These are phyloP conservation scores for Garrulus glandarius DNA, from an alignment of 2,797 vertebrate species.

Conservation along the genomic window DNA sequence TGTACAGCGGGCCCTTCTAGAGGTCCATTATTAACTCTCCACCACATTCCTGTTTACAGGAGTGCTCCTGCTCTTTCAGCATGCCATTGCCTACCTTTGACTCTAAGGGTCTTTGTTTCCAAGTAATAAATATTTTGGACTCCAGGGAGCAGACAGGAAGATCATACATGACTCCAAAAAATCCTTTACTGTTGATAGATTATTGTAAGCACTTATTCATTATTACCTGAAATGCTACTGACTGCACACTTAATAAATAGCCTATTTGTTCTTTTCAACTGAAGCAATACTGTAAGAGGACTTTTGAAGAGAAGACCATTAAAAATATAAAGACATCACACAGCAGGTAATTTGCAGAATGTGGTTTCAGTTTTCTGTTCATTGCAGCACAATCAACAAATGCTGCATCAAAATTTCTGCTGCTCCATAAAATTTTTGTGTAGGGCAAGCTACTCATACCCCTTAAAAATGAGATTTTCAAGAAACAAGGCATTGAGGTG, in stretches of 20 bases:
- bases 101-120: constrained; percentile 75
- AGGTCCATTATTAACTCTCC: constrained; percentile 6
- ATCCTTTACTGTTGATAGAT: constrained; percentile 58
- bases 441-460: background rate
- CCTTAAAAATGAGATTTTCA: background rate
- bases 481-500: background rate
- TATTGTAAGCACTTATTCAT: constrained; percentile 64
- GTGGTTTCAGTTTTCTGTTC: constrained; percentile 38
- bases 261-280: constrained; percentile 57
- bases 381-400: constrained; percentile 40
- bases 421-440: background rate
- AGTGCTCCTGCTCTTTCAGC: constrained; percentile 44
- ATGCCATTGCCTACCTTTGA: constrained; percentile 50
- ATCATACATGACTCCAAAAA: constrained; percentile 60
- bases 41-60: background rate
- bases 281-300: constrained; percentile 40
- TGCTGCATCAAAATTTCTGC: background rate
- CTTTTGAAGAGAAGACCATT: constrained; percentile 44
- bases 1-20: background rate
- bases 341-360: constrained; percentile 19
- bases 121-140: constrained; percentile 64
- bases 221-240: constrained; percentile 63
- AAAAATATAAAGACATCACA: constrained; percentile 41
- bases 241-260: constrained; percentile 66
- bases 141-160: constrained; percentile 68